phyloP scores from a whole-genome alignment of 2,113 vertebrate species.

The Nothobranchius kuhntae region DNA sequence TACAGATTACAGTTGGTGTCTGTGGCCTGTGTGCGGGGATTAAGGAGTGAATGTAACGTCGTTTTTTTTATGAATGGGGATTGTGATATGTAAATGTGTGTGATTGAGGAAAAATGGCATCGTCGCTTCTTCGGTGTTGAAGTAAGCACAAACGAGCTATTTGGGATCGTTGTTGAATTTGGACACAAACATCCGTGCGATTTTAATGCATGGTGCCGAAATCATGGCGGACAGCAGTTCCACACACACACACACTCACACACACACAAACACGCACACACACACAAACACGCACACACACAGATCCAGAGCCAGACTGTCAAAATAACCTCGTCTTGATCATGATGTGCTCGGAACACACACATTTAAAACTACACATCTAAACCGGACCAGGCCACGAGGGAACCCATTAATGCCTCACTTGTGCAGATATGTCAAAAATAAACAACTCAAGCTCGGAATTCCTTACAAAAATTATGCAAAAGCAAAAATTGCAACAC shows the following conservation, averaged over 20 bases:
- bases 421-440: not conserved
- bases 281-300: constrained; percentile 14
- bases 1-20: not conserved
- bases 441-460: not conserved
- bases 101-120: constrained; percentile 95
- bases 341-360: constrained; percentile 15
- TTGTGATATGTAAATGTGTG: constrained; percentile 94
- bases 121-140: constrained; percentile 76
- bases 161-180: not conserved
- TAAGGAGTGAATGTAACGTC: constrained; percentile 23
- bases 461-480: not conserved
- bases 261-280: too few species aligned
- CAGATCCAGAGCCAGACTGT: constrained; percentile 20
- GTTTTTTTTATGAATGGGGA: constrained; percentile 94
- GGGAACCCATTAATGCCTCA: not conserved
- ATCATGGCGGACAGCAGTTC: constrained; percentile 62
- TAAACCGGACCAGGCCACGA: not conserved
- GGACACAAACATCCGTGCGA: constrained; percentile 13
- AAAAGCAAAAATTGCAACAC: not conserved
- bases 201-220: constrained; percentile 44
- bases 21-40: not conserved
- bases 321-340: constrained; percentile 29
- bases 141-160: constrained; percentile 37
- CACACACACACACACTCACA: constrained; percentile 8
- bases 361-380: not conserved